A percentile compares a stretch with the other conserved stretches of the same genome.
phyloP scores from a whole-genome alignment of 2,113 vertebrate genomes.

The Astatotilapia flaviijosephi region DNA sequence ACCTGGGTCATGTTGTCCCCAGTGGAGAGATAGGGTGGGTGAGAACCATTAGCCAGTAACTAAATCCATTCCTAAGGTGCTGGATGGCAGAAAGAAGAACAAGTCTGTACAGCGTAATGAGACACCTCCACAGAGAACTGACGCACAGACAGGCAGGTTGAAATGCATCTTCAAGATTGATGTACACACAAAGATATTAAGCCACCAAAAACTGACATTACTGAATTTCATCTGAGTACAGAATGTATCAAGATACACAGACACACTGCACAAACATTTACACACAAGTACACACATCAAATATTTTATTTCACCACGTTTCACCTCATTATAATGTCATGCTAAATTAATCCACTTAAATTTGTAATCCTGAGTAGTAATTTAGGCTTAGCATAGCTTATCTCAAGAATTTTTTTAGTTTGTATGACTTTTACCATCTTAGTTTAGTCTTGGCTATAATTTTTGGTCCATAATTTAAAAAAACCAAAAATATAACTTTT shows the following conservation, averaged over 20 bases:
- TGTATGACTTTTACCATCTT: background rate
- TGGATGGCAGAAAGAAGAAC: slow-evolving; percentile 3
- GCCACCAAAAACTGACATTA: background rate
- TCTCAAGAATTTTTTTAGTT: background rate
- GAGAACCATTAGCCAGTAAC: slow-evolving; percentile 48
- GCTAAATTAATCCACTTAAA: background rate
- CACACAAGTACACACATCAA: background rate
- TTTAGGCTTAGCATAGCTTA: background rate
- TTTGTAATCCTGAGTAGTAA: background rate
- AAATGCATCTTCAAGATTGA: background rate
- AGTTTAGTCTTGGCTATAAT: background rate
- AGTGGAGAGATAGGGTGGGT: background rate
- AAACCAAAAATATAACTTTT: background rate
- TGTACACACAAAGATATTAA: background rate
- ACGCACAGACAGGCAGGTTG: background rate
- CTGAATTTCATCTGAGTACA: background rate
- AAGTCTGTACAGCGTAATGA: slow-evolving; percentile 40
- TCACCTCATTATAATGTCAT: background rate
- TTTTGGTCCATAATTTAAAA: background rate
- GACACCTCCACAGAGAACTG: slow-evolving; percentile 27
- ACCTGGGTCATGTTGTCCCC: slow-evolving; percentile 45
- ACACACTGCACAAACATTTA: background rate
- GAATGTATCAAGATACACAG: background rate
- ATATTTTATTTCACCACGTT: background rate
- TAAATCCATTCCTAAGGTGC: slow-evolving; percentile 40